These are phyloP conservation scores for Cryptoblepharus egeriae DNA, from an alignment of 2,797 vertebrate genomes.

Conservation along the genomic window DNA sequence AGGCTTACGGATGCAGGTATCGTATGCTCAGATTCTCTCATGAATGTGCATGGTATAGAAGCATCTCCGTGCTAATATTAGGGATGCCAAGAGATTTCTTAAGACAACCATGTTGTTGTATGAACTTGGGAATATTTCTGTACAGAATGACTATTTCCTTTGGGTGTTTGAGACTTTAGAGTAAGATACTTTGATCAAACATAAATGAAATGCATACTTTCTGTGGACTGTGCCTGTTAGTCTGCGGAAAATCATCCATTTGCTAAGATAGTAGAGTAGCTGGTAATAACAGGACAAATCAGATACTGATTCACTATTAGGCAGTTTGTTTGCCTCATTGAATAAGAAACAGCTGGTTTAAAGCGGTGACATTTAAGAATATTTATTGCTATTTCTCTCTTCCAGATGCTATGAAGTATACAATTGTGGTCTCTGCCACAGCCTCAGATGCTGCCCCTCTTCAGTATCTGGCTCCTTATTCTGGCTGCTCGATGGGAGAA, in stretches of 20 bases:
- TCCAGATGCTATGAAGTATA: conserved; percentile 96
- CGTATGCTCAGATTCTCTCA: not conserved
- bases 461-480: conserved; percentile 97
- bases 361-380: no score
- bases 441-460: conserved; percentile 97
- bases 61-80: not conserved
- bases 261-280: no score
- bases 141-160: not conserved
- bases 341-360: not conserved
- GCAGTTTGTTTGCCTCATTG: not conserved
- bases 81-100: not conserved
- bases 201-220: not conserved
- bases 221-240: not conserved
- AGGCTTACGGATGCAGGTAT: conserved; percentile 91
- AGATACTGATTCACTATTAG: no score
- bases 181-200: not conserved
- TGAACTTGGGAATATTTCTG: not conserved
- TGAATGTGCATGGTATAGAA: not conserved
- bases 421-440: conserved; percentile 96
- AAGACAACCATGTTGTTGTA: not conserved
- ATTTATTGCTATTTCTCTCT: not conserved
- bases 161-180: not conserved
- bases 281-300: not conserved
- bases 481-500: conserved; percentile 98
- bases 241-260: not conserved